Evolutionary conservation across 2,888 invertebrate genomes (phyloP), one percentile per base, ranked within the genome.

Genomic region (Coelopa pilipes): DNA sequence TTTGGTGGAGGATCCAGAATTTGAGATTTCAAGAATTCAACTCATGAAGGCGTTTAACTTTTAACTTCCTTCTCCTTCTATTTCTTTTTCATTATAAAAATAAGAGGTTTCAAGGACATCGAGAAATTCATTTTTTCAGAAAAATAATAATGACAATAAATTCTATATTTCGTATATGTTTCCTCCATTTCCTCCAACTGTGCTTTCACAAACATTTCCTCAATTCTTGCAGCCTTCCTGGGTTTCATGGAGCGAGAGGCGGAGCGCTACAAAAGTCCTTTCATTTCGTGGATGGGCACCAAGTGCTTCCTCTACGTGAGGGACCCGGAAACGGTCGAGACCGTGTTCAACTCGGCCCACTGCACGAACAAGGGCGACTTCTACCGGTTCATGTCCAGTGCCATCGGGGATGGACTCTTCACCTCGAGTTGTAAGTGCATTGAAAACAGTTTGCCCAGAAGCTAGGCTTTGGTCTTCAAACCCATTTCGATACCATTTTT

Each of bases 301-400:
- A 83, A 81, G 59, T 86, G 87, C n/a, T 83, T 86, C 62, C 81
- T 86, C 4, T 86, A 86, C 72, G 81, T 84, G 65, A 83, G 82
- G 78, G 85, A 86, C 76, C 86, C 86, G 65, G 78, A 81, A 71
- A 84, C 85, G 49, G 78, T 85, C 70, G 85, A 86, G 77, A 83
- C 82, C 70, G 80, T 86, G 71, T 84, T 86, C 53, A 86, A 85
- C 73, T 86, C 87, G n/a, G 72, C 81, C 3, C 80, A 82, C 63
- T 86, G 87, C 74, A 86, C 84, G 45, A 86, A 86, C 75, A 86
- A 86, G 78, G 85, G 85, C 0, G 82, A 86, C 24, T 81, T 87
- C 50, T 86, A 86, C 76, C 82, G 82, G 57, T 85, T 86, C 49
- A 80, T 86, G 78, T 81, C 85, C 10, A 78, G 80, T 3, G 84